Conservation (phyloP, 2,888 invertebrate genomes). For the Epinotia demarniana region DNA sequence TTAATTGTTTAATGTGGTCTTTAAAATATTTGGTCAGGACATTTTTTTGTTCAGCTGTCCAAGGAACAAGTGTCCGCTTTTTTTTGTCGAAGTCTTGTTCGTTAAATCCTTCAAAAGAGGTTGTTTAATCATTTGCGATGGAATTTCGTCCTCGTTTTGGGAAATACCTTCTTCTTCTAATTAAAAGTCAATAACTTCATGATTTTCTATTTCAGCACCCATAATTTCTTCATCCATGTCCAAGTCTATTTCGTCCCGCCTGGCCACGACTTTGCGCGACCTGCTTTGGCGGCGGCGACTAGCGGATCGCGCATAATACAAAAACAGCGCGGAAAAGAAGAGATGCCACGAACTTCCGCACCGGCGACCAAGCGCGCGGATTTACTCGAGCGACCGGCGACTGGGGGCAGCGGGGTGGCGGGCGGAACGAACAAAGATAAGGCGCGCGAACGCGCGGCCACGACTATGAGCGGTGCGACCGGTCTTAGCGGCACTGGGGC, state of each 20-base stretch:
- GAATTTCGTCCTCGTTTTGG: neutral
- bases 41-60: conserved; percentile 47
- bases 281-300: no score
- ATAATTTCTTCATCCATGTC: conserved; percentile 45
- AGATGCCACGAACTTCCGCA: no score
- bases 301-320: no score
- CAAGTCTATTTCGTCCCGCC: conserved; percentile 47
- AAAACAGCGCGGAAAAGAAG: no score
- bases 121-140: neutral
- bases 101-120: conserved; percentile 15
- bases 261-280: no score
- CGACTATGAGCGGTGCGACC: no score
- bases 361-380: no score
- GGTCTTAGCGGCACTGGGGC: no score
- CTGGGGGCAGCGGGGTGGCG: no score
- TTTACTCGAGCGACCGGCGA: no score
- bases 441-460: no score
- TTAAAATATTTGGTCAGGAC: conserved; percentile 45
- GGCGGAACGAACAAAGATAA: no score
- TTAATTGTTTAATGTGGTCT: conserved; percentile 46
- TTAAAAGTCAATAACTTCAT: conserved; percentile 24
- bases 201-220: conserved; percentile 12
- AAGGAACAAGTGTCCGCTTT: conserved; percentile 35
- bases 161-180: conserved; percentile 1
- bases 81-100: neutral